These are phyloP conservation scores for Acanthiza pusilla DNA, from an alignment of 2,797 vertebrate genomes.

Conservation along the genomic window DNA sequence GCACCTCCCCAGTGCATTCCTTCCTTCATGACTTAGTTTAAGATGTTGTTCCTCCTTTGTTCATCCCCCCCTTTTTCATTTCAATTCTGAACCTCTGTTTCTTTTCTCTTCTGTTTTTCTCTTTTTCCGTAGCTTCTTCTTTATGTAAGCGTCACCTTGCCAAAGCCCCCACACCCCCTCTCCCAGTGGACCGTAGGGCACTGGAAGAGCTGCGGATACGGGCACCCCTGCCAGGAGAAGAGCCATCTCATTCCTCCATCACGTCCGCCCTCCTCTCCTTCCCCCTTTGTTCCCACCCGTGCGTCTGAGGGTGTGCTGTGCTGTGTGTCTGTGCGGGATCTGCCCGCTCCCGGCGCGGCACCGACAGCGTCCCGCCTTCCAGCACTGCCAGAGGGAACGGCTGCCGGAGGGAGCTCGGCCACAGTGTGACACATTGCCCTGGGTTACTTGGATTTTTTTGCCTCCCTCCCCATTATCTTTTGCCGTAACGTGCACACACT, in stretches of 20 bases:
- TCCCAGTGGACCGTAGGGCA: conserved; percentile 71
- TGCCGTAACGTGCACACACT: fast-evolving
- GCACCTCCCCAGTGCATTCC: not conserved
- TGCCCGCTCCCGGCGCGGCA: conserved; percentile 19
- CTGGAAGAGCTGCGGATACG: conserved; percentile 72
- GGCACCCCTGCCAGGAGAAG: conserved; percentile 69
- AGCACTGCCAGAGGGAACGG: not conserved
- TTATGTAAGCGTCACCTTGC: conserved; percentile 78
- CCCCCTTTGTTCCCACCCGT: conserved; percentile 54
- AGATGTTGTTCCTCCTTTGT: not conserved
- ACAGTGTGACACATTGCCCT: not conserved
- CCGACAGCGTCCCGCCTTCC: not conserved
- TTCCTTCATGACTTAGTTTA: not conserved
- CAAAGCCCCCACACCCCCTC: conserved; percentile 70
- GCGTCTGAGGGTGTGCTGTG: conserved; percentile 54
- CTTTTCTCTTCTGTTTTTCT: conserved; percentile 67
- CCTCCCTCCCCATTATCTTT: not conserved
- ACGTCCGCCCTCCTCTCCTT: conserved; percentile 61
- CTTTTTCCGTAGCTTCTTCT: conserved; percentile 83
- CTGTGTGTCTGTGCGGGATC: conserved; percentile 60
- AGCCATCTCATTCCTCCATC: conserved; percentile 75
- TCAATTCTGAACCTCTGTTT: conserved; percentile 70
- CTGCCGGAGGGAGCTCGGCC: not conserved
- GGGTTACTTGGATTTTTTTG: not conserved
- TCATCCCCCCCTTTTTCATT: not conserved